Conservation (phyloP, 2,888 invertebrate species). For the Drosophila percnosoma region DNA sequence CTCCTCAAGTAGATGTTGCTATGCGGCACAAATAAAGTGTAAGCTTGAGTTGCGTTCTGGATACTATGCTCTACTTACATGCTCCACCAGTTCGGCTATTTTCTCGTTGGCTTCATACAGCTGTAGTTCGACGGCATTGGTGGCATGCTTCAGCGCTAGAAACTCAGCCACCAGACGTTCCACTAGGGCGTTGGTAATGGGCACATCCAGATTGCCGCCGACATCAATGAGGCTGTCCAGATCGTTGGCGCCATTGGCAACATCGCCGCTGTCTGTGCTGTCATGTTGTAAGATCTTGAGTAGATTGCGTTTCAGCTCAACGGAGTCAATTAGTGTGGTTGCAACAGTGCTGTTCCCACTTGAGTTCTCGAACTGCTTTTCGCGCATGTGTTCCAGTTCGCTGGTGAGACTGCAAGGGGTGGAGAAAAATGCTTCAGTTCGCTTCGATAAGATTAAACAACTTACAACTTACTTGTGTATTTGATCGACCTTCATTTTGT, state of each 20-base stretch:
- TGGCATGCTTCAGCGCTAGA: conserved; percentile 78
- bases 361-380: conserved; percentile 58
- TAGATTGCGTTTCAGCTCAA: conserved; percentile 81
- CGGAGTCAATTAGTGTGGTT: conserved; percentile 62
- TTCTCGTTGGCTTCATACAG: conserved; percentile 85
- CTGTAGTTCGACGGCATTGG: conserved; percentile 83
- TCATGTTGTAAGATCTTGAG: conserved; percentile 82
- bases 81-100: conserved; percentile 84
- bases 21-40: neutral
- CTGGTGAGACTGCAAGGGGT: conserved; percentile 53
- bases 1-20: conserved; percentile 84
- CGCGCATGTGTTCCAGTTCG: conserved; percentile 72
- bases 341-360: neutral
- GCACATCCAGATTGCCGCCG: conserved; percentile 66
- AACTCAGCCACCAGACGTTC: conserved; percentile 83
- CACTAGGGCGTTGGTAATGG: conserved; percentile 79
- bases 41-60: neutral
- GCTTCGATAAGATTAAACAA: neutral
- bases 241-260: conserved; percentile 57
- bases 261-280: conserved; percentile 63
- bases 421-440: neutral
- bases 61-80: conserved; percentile 65
- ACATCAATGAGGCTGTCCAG: conserved; percentile 83
- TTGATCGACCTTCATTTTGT: conserved; percentile 83
- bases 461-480: conserved; percentile 68